Percentiles rank a stretch among this genome's conserved stretches.
Conservation (phyloP, 2,797 vertebrate species). For the Spinus olivaceus region DNA sequence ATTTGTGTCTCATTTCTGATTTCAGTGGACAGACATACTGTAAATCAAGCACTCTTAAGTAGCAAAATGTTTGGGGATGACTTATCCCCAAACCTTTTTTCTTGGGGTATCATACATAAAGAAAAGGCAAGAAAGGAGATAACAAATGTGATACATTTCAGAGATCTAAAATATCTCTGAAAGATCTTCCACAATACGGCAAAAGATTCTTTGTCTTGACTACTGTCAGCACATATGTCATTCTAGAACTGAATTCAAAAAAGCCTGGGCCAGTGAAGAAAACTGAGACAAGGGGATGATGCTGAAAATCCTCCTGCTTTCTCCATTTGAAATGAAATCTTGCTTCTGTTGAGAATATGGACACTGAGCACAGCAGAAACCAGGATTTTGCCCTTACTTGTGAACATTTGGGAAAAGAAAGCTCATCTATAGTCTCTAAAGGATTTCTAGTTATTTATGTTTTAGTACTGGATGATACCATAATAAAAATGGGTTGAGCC, state of each 20-base stretch:
- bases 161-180: background rate
- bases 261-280: background rate
- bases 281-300: background rate
- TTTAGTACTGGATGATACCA: background rate
- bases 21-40: background rate
- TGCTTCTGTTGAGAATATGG: background rate
- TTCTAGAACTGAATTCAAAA: background rate
- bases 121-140: background rate
- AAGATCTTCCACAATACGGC: background rate
- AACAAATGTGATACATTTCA: background rate
- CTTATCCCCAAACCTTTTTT: background rate
- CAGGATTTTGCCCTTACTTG: background rate
- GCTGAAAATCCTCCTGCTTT: background rate
- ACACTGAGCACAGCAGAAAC: background rate
- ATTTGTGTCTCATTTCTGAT: background rate
- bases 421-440: background rate
- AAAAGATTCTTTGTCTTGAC: background rate
- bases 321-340: background rate
- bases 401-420: background rate
- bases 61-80: background rate
- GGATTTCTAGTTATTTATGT: background rate
- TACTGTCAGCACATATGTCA: background rate
- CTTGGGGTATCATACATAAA: background rate
- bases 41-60: background rate
- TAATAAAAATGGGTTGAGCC: background rate